Conservation (phyloP, 2,797 vertebrate genomes). For the Myiothlypis chrysogaster region DNA sequence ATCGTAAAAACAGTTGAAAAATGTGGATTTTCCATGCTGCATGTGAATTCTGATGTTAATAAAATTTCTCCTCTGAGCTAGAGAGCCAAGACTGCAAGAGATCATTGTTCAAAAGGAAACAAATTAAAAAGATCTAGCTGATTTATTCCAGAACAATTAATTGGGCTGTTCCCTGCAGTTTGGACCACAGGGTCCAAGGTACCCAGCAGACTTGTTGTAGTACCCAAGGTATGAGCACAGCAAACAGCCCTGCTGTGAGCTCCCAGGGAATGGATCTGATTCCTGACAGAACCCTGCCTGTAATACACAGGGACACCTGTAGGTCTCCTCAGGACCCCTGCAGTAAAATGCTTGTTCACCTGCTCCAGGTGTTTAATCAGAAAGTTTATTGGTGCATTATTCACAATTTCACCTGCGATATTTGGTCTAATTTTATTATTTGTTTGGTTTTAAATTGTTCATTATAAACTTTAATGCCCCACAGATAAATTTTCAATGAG, state of each 20-base stretch:
- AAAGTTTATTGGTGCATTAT: neutral
- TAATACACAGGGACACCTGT: neutral
- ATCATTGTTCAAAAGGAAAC: neutral
- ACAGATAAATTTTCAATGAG: neutral
- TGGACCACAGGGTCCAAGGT: neutral
- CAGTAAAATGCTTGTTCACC: neutral
- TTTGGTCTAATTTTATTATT: neutral
- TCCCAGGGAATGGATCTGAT: neutral
- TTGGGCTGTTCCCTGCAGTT: neutral
- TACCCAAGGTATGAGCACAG: neutral
- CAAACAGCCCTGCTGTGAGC: neutral
- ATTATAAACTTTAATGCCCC: neutral
- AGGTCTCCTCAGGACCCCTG: neutral
- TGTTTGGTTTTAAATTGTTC: neutral
- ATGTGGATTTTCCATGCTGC: neutral
- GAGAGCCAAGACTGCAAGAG: neutral
- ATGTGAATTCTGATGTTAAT: neutral
- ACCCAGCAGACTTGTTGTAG: neutral
- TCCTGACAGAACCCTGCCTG: neutral
- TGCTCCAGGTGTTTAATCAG: neutral
- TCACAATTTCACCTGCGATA: neutral
- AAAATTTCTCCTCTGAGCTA: neutral
- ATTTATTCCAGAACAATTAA: neutral
- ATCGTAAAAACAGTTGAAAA: neutral
- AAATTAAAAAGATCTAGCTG: neutral